phyloP scores from a whole-genome alignment of 2,113 vertebrate species.

The Piaya cayana region DNA sequence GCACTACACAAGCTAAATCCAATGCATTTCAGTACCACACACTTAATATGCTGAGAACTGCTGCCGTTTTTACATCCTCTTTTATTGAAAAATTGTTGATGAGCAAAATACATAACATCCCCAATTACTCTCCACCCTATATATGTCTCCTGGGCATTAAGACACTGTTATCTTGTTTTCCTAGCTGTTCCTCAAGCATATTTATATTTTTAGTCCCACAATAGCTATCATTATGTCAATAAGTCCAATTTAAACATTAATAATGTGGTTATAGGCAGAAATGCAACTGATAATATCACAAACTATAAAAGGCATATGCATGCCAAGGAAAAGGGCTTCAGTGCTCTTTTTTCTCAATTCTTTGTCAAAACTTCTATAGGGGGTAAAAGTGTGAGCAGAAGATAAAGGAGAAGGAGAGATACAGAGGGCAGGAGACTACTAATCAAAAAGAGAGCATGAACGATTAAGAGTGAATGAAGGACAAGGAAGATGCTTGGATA shows the following conservation, averaged over 20 bases:
- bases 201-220: conserved; percentile 37
- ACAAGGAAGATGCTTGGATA: background rate
- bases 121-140: conserved; percentile 13
- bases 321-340: background rate
- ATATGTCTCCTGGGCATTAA: background rate
- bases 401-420: background rate
- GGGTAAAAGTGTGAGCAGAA: background rate
- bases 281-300: background rate
- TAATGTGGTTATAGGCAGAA: conserved; percentile 4
- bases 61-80: conserved; percentile 9
- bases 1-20: background rate
- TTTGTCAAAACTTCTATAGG: background rate
- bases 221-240: conserved; percentile 50
- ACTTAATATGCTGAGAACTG: background rate
- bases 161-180: conserved; percentile 55
- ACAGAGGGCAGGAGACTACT: background rate
- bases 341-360: background rate
- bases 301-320: background rate
- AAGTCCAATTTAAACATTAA: conserved; percentile 46
- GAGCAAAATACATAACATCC: conserved; percentile 36
- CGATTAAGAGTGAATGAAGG: background rate
- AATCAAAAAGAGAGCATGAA: background rate
- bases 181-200: conserved; percentile 34
- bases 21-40: background rate
- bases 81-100: conserved; percentile 46